Base-by-base conservation (phyloP, 2,888 invertebrate genomes). In the Cheilosia urbana region DNA sequence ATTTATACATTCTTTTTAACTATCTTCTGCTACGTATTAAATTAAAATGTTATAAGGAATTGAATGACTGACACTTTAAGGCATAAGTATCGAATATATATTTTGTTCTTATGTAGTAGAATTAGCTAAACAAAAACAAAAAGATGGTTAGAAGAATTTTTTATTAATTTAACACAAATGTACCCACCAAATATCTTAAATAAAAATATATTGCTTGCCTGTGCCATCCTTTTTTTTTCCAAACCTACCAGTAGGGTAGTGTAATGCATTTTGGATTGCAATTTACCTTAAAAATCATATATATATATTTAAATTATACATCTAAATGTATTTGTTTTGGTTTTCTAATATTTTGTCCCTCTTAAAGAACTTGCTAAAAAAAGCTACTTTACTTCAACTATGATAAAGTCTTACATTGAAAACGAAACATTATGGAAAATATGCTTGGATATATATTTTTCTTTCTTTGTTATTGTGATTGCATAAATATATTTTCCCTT, bases 11-110 rank as follows among this genome's bases (percentile, higher is more conserved):
- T 49, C n/a, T 49, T 71, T 69, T 55, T 21, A 13, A 57, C 68
- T 66, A 37, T 68, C 60, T 47, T 77, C 30, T 73, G 57, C 42
- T 45, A 40, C 55, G 1, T 55, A 55, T 42, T 40, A 53, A 84
- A 62, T 1, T 37, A 71, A 57, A 73, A 57, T 72, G 65, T 81
- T 73, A 57, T 77, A 87, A 85, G 87, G 87, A 88, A 89, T 91
- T 92, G 92, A 91, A 89, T 92, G 92, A 92, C 92, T 91, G 92
- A 92, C 92, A 92, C 92, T 92, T 89, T 89, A 90, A 90, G 91
- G 88, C 88, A 87, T 88, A 87, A 88, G 87, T 87, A 78, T 69
- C 49, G 51, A 73, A 78, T 51, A 76, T 71, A 76, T 78, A 75
- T 85, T 49, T 77, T 51, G 19, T 34, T 80, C 63, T 9, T 47